Evolutionary conservation across 2,888 invertebrate species (phyloP), one percentile per base, ranked within the genome.

Genomic region (Erebia ligea): DNA sequence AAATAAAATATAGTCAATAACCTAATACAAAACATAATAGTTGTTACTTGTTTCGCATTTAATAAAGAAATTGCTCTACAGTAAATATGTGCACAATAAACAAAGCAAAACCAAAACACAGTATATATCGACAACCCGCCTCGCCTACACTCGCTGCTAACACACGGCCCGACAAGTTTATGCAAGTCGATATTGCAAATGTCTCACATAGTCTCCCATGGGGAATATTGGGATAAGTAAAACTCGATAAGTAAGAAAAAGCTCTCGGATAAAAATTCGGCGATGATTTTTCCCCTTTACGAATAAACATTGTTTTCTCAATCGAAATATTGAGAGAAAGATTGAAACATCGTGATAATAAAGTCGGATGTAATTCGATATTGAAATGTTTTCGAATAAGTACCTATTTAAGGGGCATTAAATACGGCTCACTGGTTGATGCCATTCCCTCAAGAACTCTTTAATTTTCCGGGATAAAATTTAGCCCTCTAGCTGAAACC

Each of bases 141-240:
- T 66, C 66, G 68, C 72, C 72, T 70, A 72, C 72, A 65, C 73
- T 42, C 15, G 71, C 59, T 25, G 67, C 56, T 65, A n/a, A n/a
- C n/a, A 56, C 69, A 40, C 52, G 62, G 42, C 19, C 42, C 48
- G 64, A 67, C 72, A 70, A 66, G 68, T 74, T 72, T 74, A 72
- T 74, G 70, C 74, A 63, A 70, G 68, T 67, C 66, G 57, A 68
- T 72, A 72, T 62, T 58, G 69, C 58, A 42, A 69, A 67, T 67
- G 67, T 67, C 58, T 67, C 45, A 57, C 57, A n/a, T 67, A 34
- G 45, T n/a, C 40, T 21, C 65, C 48, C 67, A 13, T 34, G 25
- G 45, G 34, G 67, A 58, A 45, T 48, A 67, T 58, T 25, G 45
- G 67, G 67, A 58, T 67, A 67, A 58, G 58, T 56, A 25, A 34